Evolutionary conservation across 2,797 vertebrate species (phyloP).

Genomic region (Oryzias sinensis): DNA sequence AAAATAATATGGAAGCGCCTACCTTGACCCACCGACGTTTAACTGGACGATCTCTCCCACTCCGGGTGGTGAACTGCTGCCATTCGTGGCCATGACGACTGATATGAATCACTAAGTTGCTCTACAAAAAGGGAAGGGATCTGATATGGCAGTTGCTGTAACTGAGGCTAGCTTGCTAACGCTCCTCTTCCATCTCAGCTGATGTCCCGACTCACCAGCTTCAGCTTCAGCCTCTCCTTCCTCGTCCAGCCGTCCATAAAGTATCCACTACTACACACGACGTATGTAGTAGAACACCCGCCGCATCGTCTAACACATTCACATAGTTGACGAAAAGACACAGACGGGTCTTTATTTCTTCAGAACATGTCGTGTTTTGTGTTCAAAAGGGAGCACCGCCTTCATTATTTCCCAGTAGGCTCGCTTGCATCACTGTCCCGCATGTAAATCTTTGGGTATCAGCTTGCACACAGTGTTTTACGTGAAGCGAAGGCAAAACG

Average conservation of each 20-base stretch:
- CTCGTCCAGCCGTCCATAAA: slow-evolving; percentile 55
- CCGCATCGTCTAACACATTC: slow-evolving; percentile 11
- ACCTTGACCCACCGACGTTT: slow-evolving; percentile 96
- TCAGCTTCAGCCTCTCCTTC: slow-evolving; percentile 53
- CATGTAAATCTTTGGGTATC: slow-evolving; percentile 42
- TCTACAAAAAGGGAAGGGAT: slow-evolving; percentile 2
- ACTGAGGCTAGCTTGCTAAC: slow-evolving; percentile 58
- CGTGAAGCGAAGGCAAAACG: slow-evolving; percentile 48
- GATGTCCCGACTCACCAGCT: slow-evolving; percentile 53
- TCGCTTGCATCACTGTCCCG: slow-evolving; percentile 42
- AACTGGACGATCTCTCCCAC: slow-evolving; percentile 95
- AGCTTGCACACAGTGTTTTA: slow-evolving; percentile 58
- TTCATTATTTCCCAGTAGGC: slow-evolving; percentile 26
- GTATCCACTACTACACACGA: slow-evolving; percentile 38
- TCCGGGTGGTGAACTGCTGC: slow-evolving; percentile 75
- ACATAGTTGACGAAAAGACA: slow-evolving; percentile 34
- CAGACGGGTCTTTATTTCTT: slow-evolving; percentile 4
- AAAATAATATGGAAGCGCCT: slow-evolving; percentile 23
- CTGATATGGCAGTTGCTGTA: slow-evolving; percentile 13
- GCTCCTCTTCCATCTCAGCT: slow-evolving; percentile 30
- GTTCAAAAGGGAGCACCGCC: slow-evolving; percentile 10
- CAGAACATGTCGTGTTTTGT: slow-evolving; percentile 1
- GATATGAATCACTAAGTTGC: background rate
- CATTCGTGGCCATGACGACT: slow-evolving; percentile 85
- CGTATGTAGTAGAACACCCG: slow-evolving; percentile 13